Evolutionary conservation across 2,113 vertebrate genomes (phyloP), one percentile per base, ranked within the genome.

Genomic region (Chamaea fasciata): DNA sequence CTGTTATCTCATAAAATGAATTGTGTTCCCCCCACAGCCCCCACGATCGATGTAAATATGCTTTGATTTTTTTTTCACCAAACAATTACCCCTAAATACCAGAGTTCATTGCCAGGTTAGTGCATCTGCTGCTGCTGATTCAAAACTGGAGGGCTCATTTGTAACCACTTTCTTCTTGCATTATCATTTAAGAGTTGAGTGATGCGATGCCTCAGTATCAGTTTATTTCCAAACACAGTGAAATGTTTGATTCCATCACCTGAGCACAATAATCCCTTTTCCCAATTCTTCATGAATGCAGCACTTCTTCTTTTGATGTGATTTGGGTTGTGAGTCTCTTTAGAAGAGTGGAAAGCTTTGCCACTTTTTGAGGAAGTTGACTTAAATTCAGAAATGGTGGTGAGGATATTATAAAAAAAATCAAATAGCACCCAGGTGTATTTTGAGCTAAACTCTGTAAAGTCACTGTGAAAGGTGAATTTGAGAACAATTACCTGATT

Each of bases 21-120:
- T 73, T 83, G 82, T 56, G 73, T 24, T 92, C 71, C 80, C 70
- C 46, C 53, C 46, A 6, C 81, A 31, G 77, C 75, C 28, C 83
- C 83, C 44, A 75, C 6, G 11, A 96, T 95, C 69, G 9, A 96
- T 95, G 89, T 83, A 94, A 96, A 93, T 87, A 69, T 53, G 31
- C 89, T 96, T 94, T 96, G 82, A 91, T 86, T 83, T 87, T 78
- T 74, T 76, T 74, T 74, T 76, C 78, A 39, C 64, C 67, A 46
- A 91, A 87, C 93, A 88, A 92, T 96, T 95, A 70, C 93, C 95
- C 73, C 77, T 50, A 96, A 92, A 96, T 80, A 96, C 57, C 92
- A 94, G 88, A 87, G 88, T 94, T 95, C 95, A 95, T 13, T 52
- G 83, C 82, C 71, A 35, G 97, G 93, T 94, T 96, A 91, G 93